A percentile compares a stretch with the other conserved stretches of the same genome.
phyloP scores from a whole-genome alignment of 1,140 invertebrate genomes.

The Tetramorium alpestre region DNA sequence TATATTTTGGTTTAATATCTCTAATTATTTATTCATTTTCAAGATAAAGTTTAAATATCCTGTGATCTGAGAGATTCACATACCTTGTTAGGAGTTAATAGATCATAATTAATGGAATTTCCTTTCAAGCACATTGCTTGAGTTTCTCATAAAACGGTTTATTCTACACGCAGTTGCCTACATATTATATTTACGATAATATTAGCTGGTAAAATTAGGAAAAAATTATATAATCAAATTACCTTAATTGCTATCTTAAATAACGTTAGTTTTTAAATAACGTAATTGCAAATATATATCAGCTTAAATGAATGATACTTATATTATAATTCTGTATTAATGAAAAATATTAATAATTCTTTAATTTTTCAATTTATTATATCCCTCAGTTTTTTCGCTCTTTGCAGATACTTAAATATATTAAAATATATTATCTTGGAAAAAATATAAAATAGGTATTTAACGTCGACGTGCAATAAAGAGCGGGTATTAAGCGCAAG shows the following conservation, averaged over 20 bases:
- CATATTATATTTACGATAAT: conserved; percentile 4
- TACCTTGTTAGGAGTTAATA: not conserved
- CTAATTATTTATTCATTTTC: conserved; percentile 13
- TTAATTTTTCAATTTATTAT: not conserved
- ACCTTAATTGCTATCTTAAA: not conserved
- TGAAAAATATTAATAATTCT: not conserved
- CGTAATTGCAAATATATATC: not conserved
- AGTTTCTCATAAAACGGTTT: conserved; percentile 11
- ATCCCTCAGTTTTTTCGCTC: not conserved
- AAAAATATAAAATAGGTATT: conserved; percentile 17
- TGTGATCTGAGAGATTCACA: not conserved
- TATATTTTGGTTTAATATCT: not conserved
- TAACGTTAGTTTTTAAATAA: not conserved
- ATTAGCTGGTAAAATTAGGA: not conserved
- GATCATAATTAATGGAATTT: conserved; percentile 21
- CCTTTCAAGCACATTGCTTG: not conserved
- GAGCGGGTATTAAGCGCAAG: not conserved
- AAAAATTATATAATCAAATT: conserved; percentile 1
- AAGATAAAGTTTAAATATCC: not conserved
- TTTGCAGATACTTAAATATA: not conserved
- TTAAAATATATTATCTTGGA: not conserved
- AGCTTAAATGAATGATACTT: not conserved
- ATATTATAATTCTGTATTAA: not conserved
- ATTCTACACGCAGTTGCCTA: not conserved
- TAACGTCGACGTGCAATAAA: conserved; percentile 32